A percentile compares a stretch with the other conserved stretches of the same genome.
Evolutionary conservation across 2,113 vertebrate genomes (phyloP).

Genomic region (Myanophis thanlyinensis): DNA sequence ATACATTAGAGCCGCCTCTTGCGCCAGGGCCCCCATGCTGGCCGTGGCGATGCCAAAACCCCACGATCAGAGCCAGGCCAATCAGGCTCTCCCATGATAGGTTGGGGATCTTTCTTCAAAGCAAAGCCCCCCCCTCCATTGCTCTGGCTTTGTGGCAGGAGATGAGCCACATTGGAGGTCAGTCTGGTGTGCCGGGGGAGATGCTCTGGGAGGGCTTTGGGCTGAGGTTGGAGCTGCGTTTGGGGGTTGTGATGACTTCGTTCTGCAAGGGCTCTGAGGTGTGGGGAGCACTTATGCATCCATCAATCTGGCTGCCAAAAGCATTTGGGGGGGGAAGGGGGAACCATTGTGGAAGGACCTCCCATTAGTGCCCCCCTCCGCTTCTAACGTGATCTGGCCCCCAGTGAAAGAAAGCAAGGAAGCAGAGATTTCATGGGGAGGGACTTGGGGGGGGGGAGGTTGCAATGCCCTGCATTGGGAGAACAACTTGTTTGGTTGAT

Average conservation of each 20-base stretch:
- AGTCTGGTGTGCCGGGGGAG: not conserved
- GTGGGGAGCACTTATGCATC: rapidly evolving
- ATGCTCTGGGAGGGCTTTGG: not conserved
- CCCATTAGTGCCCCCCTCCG: rapidly evolving
- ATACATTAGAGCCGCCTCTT: not conserved
- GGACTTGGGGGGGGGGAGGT: not conserved
- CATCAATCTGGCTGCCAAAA: not conserved
- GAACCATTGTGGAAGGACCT: not conserved
- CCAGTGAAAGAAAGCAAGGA: not conserved
- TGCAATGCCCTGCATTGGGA: not conserved
- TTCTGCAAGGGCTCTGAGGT: not conserved
- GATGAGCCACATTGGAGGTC: not conserved
- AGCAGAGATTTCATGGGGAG: not conserved
- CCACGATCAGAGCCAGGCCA: rapidly evolving
- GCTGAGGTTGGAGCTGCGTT: not conserved
- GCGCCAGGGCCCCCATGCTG: not conserved
- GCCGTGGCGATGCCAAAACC: not conserved
- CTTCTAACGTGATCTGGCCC: not conserved
- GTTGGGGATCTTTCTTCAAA: not conserved
- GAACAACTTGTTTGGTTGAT: not conserved
- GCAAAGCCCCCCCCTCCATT: not conserved
- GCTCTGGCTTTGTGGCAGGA: not conserved
- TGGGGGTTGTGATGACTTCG: not conserved
- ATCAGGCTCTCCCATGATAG: not conserved
- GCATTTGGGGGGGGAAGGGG: not conserved